phyloP scores from a whole-genome alignment of 2,888 invertebrate species.

The Sympetrum striolatum region DNA sequence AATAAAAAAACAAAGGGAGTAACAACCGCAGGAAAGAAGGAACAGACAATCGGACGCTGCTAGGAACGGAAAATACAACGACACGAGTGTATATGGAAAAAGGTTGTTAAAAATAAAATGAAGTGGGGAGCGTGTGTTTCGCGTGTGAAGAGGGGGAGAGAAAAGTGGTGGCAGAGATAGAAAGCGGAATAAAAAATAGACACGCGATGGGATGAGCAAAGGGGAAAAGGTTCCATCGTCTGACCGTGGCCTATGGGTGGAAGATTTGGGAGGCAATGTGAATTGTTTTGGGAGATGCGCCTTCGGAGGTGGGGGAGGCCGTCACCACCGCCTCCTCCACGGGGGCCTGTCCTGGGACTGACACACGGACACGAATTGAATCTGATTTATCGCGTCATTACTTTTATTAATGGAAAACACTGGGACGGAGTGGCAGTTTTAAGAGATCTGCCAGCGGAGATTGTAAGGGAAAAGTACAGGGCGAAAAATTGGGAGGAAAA shows the following conservation, averaged over 20 bases:
- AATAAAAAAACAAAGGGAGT: background rate
- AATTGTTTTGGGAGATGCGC: background rate
- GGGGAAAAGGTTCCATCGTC: background rate
- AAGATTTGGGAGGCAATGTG: background rate
- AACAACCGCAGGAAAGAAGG: background rate
- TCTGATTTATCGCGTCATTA: conserved; percentile 43
- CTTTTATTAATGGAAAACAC: conserved; percentile 44
- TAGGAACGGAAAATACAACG: background rate
- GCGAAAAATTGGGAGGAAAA: background rate
- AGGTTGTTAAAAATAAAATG: background rate
- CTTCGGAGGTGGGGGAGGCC: background rate
- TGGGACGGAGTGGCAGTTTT: conserved; percentile 34
- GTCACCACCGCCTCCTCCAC: conserved; percentile 34
- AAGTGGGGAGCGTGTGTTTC: background rate
- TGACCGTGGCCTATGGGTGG: background rate
- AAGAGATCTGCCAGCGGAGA: conserved; percentile 38
- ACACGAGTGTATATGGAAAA: background rate
- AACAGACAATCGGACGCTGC: background rate
- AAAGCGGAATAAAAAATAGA: background rate
- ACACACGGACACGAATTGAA: conserved; percentile 40
- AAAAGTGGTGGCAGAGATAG: background rate
- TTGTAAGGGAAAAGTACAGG: conserved; percentile 1
- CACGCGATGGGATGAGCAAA: background rate
- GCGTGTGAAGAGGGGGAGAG: background rate
- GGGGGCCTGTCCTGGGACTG: conserved; percentile 43